phyloP scores from a whole-genome alignment of 2,888 invertebrate species.

The Mythimna lalbum region DNA sequence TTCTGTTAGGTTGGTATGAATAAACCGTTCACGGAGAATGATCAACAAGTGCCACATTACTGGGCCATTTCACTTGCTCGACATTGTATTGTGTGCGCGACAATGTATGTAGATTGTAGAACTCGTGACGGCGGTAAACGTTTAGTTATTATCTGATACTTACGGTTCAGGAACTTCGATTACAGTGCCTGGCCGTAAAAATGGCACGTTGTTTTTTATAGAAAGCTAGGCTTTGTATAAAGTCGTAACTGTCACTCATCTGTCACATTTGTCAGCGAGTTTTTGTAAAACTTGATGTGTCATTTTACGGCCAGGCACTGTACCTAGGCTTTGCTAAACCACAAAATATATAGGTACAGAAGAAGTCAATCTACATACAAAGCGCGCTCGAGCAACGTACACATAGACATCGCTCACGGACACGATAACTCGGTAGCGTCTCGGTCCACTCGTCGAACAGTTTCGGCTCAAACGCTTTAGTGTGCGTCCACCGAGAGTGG shows the following conservation, averaged over 20 bases:
- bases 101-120: slow-evolving; percentile 55
- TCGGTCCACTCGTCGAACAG: no score
- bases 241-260: background rate
- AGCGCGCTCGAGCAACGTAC: no score
- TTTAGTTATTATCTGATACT: slow-evolving; percentile 41
- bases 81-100: slow-evolving; percentile 51
- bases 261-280: background rate
- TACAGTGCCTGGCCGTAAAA: slow-evolving; percentile 18
- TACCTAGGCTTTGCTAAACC: background rate
- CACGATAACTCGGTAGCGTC: no score
- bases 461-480: no score
- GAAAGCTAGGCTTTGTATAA: slow-evolving; percentile 2
- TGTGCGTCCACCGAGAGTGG: no score
- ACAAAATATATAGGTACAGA: no score
- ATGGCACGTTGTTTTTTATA: background rate
- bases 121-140: slow-evolving; percentile 47
- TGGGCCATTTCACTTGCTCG: slow-evolving; percentile 52
- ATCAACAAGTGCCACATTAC: slow-evolving; percentile 65
- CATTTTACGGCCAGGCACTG: background rate
- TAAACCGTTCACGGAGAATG: slow-evolving; percentile 56
- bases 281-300: background rate
- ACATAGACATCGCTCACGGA: no score
- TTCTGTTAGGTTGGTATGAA: slow-evolving; percentile 52
- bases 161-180: slow-evolving; percentile 34
- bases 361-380: no score